Evolutionary conservation across 2,888 invertebrate genomes (phyloP).

Genomic region (Adelphocoris suturalis): DNA sequence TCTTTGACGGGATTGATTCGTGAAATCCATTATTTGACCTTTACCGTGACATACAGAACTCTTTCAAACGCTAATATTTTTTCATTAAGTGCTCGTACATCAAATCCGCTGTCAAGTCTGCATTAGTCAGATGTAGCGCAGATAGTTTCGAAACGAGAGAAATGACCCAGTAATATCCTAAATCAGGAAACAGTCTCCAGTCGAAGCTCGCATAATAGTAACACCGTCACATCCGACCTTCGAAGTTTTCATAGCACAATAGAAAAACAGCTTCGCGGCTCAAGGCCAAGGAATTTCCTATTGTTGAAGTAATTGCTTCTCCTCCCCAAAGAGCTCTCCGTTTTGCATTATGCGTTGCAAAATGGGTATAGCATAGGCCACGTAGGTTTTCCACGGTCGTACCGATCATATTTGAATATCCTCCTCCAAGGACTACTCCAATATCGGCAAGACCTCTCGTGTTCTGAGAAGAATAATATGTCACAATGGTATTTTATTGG

Average conservation of each 20-base stretch:
- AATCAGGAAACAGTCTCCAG: background rate
- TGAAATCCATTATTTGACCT: no score
- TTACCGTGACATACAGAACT: no score
- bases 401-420: conserved; percentile 24
- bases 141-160: background rate
- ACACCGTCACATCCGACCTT: conserved; percentile 18
- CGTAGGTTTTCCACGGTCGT: conserved; percentile 48
- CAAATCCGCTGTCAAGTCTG: background rate
- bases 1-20: no score
- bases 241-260: conserved; percentile 26
- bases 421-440: conserved; percentile 1
- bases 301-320: conserved; percentile 52
- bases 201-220: background rate
- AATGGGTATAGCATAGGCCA: conserved; percentile 30
- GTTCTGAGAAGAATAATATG: background rate
- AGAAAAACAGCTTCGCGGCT: background rate
- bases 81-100: background rate
- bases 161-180: conserved; percentile 17
- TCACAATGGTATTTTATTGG: background rate
- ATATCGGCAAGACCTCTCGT: background rate
- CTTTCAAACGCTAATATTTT: no score
- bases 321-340: background rate
- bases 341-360: conserved; percentile 29
- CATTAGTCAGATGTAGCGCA: no score
- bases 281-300: conserved; percentile 58